Percentiles rank a stretch among this genome's conserved stretches.
Evolutionary conservation across 2,888 invertebrate species (phyloP).

Genomic region (Dasypolia templi): DNA sequence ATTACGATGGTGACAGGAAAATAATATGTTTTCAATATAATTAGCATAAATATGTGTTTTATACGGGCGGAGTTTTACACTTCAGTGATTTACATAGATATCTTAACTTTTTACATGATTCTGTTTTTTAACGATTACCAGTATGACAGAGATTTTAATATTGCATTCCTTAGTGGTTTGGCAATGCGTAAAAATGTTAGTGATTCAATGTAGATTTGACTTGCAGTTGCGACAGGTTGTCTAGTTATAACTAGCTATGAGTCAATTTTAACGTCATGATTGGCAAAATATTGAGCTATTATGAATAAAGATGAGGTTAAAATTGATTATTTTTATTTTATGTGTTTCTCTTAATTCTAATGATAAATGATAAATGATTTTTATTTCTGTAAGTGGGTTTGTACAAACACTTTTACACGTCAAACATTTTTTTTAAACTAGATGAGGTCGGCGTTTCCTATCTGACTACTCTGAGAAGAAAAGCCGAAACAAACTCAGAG

Average conservation of each 20-base stretch:
- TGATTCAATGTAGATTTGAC: background rate
- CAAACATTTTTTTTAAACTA: no score
- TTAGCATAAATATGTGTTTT: constrained; percentile 41
- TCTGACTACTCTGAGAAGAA: no score
- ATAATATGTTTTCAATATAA: constrained; percentile 27
- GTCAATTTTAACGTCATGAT: background rate
- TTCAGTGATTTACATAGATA: constrained; percentile 39
- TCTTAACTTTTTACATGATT: constrained; percentile 3
- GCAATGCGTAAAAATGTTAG: constrained; percentile 21
- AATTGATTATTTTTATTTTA: no score
- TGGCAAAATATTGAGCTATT: background rate
- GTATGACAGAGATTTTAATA: constrained; percentile 17
- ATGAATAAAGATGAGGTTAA: background rate
- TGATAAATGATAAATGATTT: no score
- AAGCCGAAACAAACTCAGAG: no score
- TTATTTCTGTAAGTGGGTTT: no score
- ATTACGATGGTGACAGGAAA: constrained; percentile 37
- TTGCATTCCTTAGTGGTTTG: constrained; percentile 28
- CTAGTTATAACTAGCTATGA: background rate
- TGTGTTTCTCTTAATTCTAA: no score
- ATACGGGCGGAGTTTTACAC: constrained; percentile 54
- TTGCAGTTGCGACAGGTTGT: background rate
- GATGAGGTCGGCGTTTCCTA: no score
- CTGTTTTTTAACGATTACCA: background rate
- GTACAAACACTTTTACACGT: no score